Percentiles rank a stretch among this genome's conserved stretches.
phyloP scores from a whole-genome alignment of 1,140 invertebrate genomes.

The Micrasema longulum region DNA sequence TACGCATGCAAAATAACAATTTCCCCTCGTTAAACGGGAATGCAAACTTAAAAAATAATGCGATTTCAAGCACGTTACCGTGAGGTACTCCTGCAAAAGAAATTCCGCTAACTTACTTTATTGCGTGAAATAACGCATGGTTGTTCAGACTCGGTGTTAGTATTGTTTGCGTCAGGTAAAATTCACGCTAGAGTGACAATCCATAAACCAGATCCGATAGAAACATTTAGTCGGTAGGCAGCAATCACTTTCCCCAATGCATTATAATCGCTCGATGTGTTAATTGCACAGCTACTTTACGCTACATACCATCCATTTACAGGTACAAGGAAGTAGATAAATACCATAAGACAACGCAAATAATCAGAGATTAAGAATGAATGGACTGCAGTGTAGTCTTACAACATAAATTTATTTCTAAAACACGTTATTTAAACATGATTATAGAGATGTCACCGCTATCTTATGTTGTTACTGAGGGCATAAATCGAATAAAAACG shows the following conservation, averaged over 20 bases:
- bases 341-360: too few species aligned
- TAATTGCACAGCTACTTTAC: too few species aligned
- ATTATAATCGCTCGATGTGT: too few species aligned
- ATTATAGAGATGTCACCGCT: too few species aligned
- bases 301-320: too few species aligned
- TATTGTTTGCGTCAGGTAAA: neutral
- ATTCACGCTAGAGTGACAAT: slow-evolving; percentile 16
- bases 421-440: too few species aligned
- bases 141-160: slow-evolving; percentile 9
- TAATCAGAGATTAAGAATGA: neutral
- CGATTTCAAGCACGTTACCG: slow-evolving; percentile 19
- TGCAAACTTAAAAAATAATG: slow-evolving; percentile 9
- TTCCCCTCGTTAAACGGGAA: slow-evolving; percentile 19
- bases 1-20: slow-evolving; percentile 10
- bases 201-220: neutral
- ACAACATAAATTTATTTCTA: too few species aligned
- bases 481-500: too few species aligned
- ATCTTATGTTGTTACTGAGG: too few species aligned
- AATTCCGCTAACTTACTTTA: neutral
- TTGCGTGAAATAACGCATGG: slow-evolving; percentile 24
- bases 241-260: slow-evolving; percentile 18
- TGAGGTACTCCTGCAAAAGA: neutral
- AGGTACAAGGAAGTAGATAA: too few species aligned
- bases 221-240: neutral
- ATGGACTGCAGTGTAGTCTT: neutral